Evolutionary conservation across 2,888 invertebrate genomes (phyloP).

Genomic region (Timema podura): DNA sequence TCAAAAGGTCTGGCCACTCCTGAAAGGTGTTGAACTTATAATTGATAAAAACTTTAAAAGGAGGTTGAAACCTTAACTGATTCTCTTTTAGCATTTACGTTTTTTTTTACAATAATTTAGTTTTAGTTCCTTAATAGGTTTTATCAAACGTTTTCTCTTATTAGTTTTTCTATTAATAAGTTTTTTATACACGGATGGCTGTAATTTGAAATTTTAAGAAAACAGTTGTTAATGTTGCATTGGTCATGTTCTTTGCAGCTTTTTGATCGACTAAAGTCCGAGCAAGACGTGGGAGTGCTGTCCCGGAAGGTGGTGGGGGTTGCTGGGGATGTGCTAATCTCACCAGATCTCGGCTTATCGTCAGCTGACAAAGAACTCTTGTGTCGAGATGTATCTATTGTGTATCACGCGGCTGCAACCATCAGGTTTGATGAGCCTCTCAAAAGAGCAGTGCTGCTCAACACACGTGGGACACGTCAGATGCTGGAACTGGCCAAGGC

Average conservation of each 20-base stretch:
- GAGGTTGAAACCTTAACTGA: too few species aligned
- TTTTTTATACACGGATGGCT: too few species aligned
- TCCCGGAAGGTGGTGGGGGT: conserved; percentile 65
- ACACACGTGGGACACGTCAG: conserved; percentile 85
- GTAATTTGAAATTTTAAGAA: too few species aligned
- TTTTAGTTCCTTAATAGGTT: too few species aligned
- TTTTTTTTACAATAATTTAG: too few species aligned
- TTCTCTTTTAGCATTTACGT: too few species aligned
- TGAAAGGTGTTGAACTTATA: too few species aligned
- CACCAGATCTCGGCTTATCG: conserved; percentile 65
- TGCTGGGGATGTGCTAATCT: conserved; percentile 62
- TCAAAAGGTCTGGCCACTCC: too few species aligned
- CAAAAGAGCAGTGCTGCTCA: conserved; percentile 84
- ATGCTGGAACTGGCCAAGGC: conserved; percentile 77
- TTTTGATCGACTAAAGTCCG: conserved; percentile 65
- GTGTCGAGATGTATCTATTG: conserved; percentile 66
- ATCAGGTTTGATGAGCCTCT: conserved; percentile 85
- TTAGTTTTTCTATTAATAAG: too few species aligned
- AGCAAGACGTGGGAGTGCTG: conserved; percentile 57
- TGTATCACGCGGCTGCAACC: conserved; percentile 77
- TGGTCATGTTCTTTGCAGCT: conserved; percentile 54
- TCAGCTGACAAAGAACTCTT: conserved; percentile 60
- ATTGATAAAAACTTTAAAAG: too few species aligned
- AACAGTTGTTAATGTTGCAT: neutral
- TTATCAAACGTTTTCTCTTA: too few species aligned